These are phyloP conservation scores for Rhyacichthys aspro DNA, from an alignment of 2,797 vertebrate species.

Conservation along the genomic window DNA sequence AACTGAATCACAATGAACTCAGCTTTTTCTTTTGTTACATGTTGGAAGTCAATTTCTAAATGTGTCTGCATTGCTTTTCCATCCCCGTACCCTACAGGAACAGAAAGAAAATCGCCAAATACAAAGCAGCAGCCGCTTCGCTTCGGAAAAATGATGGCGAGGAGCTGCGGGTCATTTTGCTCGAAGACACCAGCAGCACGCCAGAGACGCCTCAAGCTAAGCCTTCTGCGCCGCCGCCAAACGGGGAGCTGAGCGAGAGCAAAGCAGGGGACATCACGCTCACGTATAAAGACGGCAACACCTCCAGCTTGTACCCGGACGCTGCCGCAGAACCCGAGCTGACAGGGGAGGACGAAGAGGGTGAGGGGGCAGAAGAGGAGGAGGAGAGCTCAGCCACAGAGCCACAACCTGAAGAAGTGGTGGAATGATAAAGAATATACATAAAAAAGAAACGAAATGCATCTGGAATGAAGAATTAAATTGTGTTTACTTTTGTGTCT, in stretches of 20 bases:
- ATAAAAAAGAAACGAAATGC: background rate
- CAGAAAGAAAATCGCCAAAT: slow-evolving; percentile 75
- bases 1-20: no score
- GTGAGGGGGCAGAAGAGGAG: slow-evolving; percentile 26
- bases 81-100: slow-evolving; percentile 73
- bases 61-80: background rate
- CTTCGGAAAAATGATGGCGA: slow-evolving; percentile 39
- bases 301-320: slow-evolving; percentile 71
- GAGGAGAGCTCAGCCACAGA: slow-evolving; percentile 1
- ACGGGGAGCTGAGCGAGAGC: slow-evolving; percentile 31
- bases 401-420: slow-evolving; percentile 1
- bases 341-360: background rate
- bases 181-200: slow-evolving; percentile 16
- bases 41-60: background rate
- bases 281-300: slow-evolving; percentile 82
- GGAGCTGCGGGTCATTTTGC: slow-evolving; percentile 54
- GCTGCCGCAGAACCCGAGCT: slow-evolving; percentile 29
- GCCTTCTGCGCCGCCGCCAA: background rate
- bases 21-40: background rate
- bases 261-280: slow-evolving; percentile 70
- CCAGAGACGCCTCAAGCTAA: slow-evolving; percentile 6
- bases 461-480: no score
- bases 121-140: slow-evolving; percentile 46
- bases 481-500: no score
- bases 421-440: slow-evolving; percentile 13